A percentile compares a stretch with the other conserved stretches of the same genome.
Conservation (phyloP, 2,888 invertebrate species). For the Pilophorus perplexus region DNA sequence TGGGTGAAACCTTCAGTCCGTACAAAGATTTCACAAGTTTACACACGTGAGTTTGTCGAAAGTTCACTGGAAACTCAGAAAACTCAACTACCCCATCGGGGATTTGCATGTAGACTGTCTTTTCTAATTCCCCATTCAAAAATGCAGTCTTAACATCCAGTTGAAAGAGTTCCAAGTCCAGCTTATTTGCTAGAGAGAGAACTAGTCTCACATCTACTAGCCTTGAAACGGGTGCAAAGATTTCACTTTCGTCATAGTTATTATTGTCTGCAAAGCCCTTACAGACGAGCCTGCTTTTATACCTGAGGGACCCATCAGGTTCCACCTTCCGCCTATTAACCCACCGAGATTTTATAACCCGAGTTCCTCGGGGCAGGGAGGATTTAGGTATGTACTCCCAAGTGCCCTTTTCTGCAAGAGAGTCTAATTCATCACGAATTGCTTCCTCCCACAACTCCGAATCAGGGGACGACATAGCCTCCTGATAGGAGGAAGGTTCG, state of each 20-base stretch:
- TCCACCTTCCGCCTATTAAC: not conserved
- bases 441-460: slow-evolving; percentile 16
- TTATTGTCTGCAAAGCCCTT: slow-evolving; percentile 10
- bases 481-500: slow-evolving; percentile 12
- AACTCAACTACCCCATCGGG: slow-evolving; percentile 6
- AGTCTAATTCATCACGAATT: slow-evolving; percentile 11
- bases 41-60: slow-evolving; percentile 18
- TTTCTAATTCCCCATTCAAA: not conserved
- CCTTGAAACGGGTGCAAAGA: not conserved
- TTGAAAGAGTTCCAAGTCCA: not conserved
- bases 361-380: not conserved
- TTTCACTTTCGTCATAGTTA: not conserved
- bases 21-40: slow-evolving; percentile 23
- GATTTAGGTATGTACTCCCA: slow-evolving; percentile 8
- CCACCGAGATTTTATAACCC: slow-evolving; percentile 6
- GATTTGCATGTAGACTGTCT: not conserved
- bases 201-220: not conserved
- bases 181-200: not conserved
- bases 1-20: slow-evolving; percentile 23
- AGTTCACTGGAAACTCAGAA: not conserved
- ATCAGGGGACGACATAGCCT: not conserved
- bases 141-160: slow-evolving; percentile 21
- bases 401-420: slow-evolving; percentile 4
- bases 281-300: not conserved
- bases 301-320: not conserved